Evolutionary conservation across 2,888 invertebrate genomes (phyloP).

Genomic region (Sarcophaga subvicina): DNA sequence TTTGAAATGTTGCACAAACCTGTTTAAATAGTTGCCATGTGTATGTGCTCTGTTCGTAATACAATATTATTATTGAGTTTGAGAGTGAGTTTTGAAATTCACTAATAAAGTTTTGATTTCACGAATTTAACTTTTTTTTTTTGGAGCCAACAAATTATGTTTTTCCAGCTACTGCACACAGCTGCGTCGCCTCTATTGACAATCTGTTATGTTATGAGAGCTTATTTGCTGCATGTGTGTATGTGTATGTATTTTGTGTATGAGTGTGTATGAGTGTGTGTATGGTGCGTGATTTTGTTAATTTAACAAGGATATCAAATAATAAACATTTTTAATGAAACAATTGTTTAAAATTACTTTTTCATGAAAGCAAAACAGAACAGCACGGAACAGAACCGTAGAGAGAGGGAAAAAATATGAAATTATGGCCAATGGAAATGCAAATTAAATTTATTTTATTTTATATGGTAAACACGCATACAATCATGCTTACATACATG

Average conservation of each 20-base stretch:
- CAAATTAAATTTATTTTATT: conserved; percentile 7
- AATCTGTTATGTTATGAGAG: not conserved
- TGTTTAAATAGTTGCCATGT: no score
- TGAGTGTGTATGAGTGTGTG: not conserved
- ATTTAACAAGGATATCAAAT: not conserved
- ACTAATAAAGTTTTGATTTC: not conserved
- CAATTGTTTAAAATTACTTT: not conserved
- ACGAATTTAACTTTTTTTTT: not conserved
- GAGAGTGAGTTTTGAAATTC: not conserved
- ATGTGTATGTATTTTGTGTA: not conserved
- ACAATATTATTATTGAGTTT: no score
- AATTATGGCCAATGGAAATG: conserved; percentile 14
- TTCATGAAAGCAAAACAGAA: not conserved
- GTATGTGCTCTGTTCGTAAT: no score
- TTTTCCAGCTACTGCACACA: not conserved
- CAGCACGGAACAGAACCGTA: not conserved
- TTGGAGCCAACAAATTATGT: not conserved
- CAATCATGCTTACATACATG: not conserved
- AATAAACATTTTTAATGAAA: not conserved
- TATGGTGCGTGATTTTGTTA: not conserved
- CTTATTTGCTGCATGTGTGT: not conserved
- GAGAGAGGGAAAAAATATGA: not conserved
- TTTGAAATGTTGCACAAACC: no score
- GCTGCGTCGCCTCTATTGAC: not conserved
- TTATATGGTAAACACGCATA: not conserved